Evolutionary conservation across 2,113 vertebrate species (phyloP).

Genomic region (Craseonycteris thonglongyai): DNA sequence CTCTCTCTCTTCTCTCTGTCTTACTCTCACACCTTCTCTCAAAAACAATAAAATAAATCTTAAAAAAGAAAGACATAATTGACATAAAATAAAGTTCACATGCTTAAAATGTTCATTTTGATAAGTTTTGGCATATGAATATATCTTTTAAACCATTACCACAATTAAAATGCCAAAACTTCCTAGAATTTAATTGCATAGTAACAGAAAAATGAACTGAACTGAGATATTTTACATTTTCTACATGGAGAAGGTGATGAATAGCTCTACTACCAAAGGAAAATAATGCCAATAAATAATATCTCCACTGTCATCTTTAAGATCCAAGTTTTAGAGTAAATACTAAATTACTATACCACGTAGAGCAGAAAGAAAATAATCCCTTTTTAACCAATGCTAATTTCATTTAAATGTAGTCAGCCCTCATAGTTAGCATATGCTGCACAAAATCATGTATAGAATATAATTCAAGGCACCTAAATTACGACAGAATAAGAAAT

Average conservation of each 20-base stretch:
- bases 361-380: not conserved
- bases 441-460: not conserved
- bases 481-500: not conserved
- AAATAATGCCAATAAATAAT: not conserved
- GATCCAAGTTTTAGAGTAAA: not conserved
- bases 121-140: not conserved
- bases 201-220: not conserved
- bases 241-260: not conserved
- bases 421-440: not conserved
- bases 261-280: not conserved
- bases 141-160: not conserved
- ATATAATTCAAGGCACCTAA: not conserved
- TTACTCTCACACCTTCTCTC: no score
- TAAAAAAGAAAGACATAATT: not conserved
- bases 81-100: not conserved
- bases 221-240: not conserved
- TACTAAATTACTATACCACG: not conserved
- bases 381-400: not conserved
- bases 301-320: not conserved
- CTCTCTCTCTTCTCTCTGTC: no score
- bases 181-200: not conserved
- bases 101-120: not conserved
- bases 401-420: not conserved
- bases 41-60: no score
- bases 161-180: not conserved